A percentile compares a stretch with the other conserved stretches of the same genome.
These are phyloP conservation scores for Excalfactoria chinensis DNA, from an alignment of 2,113 vertebrate genomes.

Conservation along the genomic window DNA sequence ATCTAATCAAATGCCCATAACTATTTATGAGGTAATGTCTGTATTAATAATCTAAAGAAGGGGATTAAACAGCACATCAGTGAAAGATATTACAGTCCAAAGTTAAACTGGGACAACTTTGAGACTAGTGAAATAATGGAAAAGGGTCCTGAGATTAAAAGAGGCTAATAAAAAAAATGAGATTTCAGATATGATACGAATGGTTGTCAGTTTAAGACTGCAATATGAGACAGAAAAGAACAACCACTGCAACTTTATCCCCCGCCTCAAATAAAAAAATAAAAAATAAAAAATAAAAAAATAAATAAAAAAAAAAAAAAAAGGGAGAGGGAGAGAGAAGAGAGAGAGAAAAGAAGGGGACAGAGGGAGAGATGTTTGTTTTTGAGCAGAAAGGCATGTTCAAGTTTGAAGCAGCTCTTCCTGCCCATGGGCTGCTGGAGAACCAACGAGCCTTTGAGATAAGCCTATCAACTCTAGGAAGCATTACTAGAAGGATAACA, in stretches of 20 bases:
- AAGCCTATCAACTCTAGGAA: background rate
- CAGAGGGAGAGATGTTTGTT: background rate
- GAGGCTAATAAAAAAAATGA: background rate
- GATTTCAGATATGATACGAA: background rate
- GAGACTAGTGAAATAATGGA: background rate
- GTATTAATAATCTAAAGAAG: conserved; percentile 29
- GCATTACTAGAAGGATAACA: background rate
- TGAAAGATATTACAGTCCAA: background rate
- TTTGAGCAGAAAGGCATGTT: background rate
- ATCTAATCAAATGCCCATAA: conserved; percentile 40
- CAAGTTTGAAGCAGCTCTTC: background rate
- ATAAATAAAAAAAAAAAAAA: background rate
- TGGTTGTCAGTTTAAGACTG: background rate
- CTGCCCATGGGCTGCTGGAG: background rate
- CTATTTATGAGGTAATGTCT: conserved; percentile 61
- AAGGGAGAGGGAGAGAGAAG: no score
- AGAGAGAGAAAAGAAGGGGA: background rate
- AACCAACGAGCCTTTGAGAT: background rate
- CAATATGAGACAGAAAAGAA: background rate
- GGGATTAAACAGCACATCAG: background rate
- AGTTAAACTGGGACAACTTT: background rate
- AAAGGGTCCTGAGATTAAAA: background rate
- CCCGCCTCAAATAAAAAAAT: background rate
- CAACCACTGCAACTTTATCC: no score
- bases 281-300: background rate